Percentiles rank a stretch among this genome's conserved stretches.
phyloP scores from a whole-genome alignment of 2,888 invertebrate genomes.

The Oscheius myriophilus region DNA sequence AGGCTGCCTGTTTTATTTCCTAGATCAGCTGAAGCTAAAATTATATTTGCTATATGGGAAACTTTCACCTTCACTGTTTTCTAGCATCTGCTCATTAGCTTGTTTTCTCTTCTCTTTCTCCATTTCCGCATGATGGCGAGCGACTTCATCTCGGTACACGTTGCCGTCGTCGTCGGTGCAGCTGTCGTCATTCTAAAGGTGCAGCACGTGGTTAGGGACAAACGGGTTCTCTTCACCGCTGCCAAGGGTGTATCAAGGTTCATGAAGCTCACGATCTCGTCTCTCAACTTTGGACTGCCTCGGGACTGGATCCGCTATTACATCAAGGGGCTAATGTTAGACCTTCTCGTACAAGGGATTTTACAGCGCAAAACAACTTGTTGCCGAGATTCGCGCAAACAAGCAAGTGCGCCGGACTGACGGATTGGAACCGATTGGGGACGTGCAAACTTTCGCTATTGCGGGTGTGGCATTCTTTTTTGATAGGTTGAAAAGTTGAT shows the following conservation, averaged over 20 bases:
- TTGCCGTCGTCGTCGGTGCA: constrained; percentile 10
- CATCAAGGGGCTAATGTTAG: no score
- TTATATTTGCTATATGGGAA: not conserved
- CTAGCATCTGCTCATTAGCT: not conserved
- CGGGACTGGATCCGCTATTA: not conserved
- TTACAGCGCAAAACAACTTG: no score
- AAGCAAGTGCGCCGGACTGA: no score
- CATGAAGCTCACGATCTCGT: constrained; percentile 3
- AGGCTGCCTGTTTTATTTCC: not conserved
- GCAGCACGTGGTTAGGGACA: no score
- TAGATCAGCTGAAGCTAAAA: constrained; percentile 9
- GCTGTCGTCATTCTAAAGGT: not conserved
- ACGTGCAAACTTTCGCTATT: no score
- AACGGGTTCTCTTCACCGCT: no score
- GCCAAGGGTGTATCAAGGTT: no score
- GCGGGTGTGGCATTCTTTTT: no score
- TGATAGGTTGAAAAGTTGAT: no score
- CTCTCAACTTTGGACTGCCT: constrained; percentile 8
- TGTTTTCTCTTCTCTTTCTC: constrained; percentile 18
- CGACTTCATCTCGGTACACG: constrained; percentile 7
- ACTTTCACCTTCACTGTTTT: not conserved
- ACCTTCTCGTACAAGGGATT: no score
- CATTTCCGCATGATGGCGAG: constrained; percentile 18
- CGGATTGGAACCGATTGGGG: no score
- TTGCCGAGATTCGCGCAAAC: no score